Base-by-base conservation (phyloP, 2,797 vertebrate species). In the Tokudaia tokunoshimensis region DNA sequence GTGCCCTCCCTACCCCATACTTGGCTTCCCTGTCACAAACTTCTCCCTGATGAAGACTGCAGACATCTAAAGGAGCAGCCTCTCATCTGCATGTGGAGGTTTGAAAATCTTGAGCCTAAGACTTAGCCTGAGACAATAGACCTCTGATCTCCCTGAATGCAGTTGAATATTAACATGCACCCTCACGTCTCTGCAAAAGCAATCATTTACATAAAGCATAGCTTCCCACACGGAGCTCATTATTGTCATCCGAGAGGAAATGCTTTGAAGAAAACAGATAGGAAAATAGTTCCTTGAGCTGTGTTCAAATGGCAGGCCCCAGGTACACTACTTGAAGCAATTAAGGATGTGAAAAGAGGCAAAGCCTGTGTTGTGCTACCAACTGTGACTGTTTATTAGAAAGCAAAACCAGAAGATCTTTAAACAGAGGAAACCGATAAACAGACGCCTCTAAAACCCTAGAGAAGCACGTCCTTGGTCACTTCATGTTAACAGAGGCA, bases 381-480 rank as follows among this genome's bases (percentile, higher is more conserved):
- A 72, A 41, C 14, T 85, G 52, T 82, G 82, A 85, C 65, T 63
- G n/a, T 61, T 86, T 88, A 91, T 80, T 76, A 72, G 79, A 93
- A 92, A 94, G 85, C 4, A 82, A 85, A 96, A 93, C 52, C 78
- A 85, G 86, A 89, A 83, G 70, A 89, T 79, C 55, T 92, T 92
- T 79, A 86, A 70, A 81, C 10, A 76, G 76, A 95, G 59, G 59
- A 72, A 95, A 78, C 20, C 92, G n/a, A 91, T 61, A 72, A 93
- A 72, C 6, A 76, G 22, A 17, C 1, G 10, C 24, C 44, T 85
- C 65, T 61, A 47, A 95, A 88, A 94, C 47, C 34, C 75, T 47
- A 37, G 29, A 91, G 57, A 57, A 67, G 14, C 6, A 2, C 72
- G 5, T 44, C 65, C 82, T 67, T 81, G 41, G 34, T 41, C 24